Base-by-base conservation (phyloP, 2,888 invertebrate species). In the Caenorhabditis afra region DNA sequence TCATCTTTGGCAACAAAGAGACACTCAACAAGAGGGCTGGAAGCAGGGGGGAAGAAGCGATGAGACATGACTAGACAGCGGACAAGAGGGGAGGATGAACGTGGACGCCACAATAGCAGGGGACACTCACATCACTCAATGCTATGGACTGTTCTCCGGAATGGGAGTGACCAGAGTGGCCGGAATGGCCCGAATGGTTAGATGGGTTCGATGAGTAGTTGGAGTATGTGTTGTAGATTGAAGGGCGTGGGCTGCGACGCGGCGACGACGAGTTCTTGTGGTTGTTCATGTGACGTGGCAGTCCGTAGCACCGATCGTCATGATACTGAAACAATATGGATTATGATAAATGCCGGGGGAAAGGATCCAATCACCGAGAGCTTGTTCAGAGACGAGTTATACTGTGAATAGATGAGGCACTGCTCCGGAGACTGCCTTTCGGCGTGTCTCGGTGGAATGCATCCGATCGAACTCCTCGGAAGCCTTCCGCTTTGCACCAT, bases 331-430 rank as follows among this genome's bases (percentile, higher is more conserved):
- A 77, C 4, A 29, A 29, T 7, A 29, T 29, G 4, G 7, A 7
- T 29, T 29, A 29, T 5, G 29, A 7, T 29, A 3, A 29, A 29
- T 22, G 47, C 12, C 8, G n/a, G 3, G 18, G 22, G n/a, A n/a
- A n/a, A n/a, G n/a, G n/a, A n/a, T n/a, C n/a, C n/a, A n/a, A n/a
- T 77, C 41, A 83, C 83, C 64, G 75, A 66, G 37, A 83, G 18
- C 16, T 81, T 80, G 64, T 77, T 81, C 55, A 83, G 39, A 39
- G 83, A 75, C 52, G 85, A 68, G 47, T 82, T 79, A 44, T 85
- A 85, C 62, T 84, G 82, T 16, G 83, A 81, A 64, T 84, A 85
- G 44, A 85, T 84, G 37, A 84, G 59, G 49, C 85, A 84, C 16
- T 80, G 77, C 49, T 81, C 79, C 2, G 76, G 68, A 29, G 68